A percentile compares a stretch with the other conserved stretches of the same genome.
phyloP scores from a whole-genome alignment of 2,888 invertebrate genomes.

The Tipula confusa region DNA sequence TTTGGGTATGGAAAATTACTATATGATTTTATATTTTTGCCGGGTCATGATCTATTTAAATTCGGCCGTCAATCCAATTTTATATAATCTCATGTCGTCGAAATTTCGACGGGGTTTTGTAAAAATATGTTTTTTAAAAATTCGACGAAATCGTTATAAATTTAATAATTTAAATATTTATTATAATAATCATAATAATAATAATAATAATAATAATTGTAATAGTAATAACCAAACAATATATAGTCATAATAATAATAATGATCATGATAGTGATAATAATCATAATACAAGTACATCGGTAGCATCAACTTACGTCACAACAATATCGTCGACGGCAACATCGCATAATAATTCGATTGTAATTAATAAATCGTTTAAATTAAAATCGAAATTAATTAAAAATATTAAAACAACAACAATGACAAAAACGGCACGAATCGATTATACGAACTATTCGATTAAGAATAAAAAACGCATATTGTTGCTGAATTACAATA shows the following conservation, averaged over 20 bases:
- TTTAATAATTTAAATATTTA: neutral
- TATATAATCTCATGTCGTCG: constrained; percentile 90
- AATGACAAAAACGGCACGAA: neutral
- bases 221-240: constrained; percentile 52
- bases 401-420: constrained; percentile 26
- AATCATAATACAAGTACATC: neutral
- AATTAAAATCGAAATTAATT: constrained; percentile 34
- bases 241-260: neutral
- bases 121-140: constrained; percentile 55
- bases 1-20: constrained; percentile 73
- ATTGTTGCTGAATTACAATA: neutral
- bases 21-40: constrained; percentile 76
- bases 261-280: neutral
- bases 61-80: constrained; percentile 83
- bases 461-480: neutral
- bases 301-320: neutral
- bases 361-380: constrained; percentile 48
- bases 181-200: constrained; percentile 13
- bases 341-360: constrained; percentile 46
- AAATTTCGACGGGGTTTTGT: constrained; percentile 81
- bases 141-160: neutral
- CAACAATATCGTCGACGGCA: constrained; percentile 51
- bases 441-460: neutral
- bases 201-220: constrained; percentile 41
- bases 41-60: constrained; percentile 84